Evolutionary conservation across 2,888 invertebrate species (phyloP).

Genomic region (Hylaea fasciaria): DNA sequence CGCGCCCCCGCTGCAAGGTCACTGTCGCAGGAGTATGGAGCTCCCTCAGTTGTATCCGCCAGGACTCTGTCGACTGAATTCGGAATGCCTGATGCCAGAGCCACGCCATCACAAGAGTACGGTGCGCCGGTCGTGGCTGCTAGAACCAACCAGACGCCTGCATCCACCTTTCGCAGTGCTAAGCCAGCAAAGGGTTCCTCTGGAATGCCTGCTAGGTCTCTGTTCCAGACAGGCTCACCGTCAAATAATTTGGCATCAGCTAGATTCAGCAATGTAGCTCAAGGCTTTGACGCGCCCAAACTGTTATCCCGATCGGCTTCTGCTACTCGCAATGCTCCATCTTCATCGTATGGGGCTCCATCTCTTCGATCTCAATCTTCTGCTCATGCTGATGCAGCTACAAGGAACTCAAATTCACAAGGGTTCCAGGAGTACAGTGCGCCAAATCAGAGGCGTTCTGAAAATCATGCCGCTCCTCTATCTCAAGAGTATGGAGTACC

Average conservation of each 20-base stretch:
- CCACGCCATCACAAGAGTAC: constrained; percentile 52
- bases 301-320: constrained; percentile 14
- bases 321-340: constrained; percentile 5
- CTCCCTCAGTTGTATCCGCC: constrained; percentile 25
- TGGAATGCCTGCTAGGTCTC: constrained; percentile 4
- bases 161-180: constrained; percentile 15
- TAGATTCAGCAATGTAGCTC: constrained; percentile 22
- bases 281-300: constrained; percentile 3
- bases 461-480: constrained; percentile 70
- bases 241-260: neutral
- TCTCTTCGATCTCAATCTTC: constrained; percentile 14
- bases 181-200: neutral
- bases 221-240: neutral
- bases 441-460: constrained; percentile 62
- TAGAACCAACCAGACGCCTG: constrained; percentile 2
- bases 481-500: constrained; percentile 82
- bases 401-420: constrained; percentile 47
- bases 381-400: constrained; percentile 19
- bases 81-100: constrained; percentile 27
- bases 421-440: constrained; percentile 29
- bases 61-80: constrained; percentile 32
- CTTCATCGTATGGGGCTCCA: constrained; percentile 9
- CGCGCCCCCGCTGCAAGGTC: constrained; percentile 32
- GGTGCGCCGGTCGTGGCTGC: constrained; percentile 50
- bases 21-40: constrained; percentile 40